Percentiles rank a stretch among this genome's conserved stretches.
phyloP scores from a whole-genome alignment of 2,888 invertebrate genomes.

The Trissonchulus latispiculum region DNA sequence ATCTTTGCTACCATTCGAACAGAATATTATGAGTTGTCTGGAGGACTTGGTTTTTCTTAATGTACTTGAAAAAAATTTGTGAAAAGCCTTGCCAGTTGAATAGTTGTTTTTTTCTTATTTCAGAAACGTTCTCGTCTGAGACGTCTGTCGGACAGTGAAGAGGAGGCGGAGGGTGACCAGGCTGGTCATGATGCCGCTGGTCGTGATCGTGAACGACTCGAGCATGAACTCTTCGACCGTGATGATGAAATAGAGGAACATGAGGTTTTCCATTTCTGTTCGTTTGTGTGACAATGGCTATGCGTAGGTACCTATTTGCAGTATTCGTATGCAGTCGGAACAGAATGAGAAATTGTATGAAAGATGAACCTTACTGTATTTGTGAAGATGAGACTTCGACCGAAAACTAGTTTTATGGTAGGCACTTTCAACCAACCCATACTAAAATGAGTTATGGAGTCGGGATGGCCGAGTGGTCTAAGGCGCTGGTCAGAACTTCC shows the following conservation, averaged over 20 bases:
- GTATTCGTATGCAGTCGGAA: not conserved
- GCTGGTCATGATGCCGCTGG: slow-evolving; percentile 35
- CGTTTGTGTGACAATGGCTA: not conserved
- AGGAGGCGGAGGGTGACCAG: slow-evolving; percentile 44
- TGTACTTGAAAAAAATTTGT: too few species aligned
- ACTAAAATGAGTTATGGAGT: too few species aligned
- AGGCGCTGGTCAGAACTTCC: too few species aligned
- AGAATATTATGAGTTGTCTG: too few species aligned
- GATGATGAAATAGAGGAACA: slow-evolving; percentile 35
- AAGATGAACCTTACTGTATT: not conserved
- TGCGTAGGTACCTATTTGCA: too few species aligned
- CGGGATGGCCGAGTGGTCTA: too few species aligned
- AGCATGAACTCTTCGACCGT: slow-evolving; percentile 44
- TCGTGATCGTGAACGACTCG: slow-evolving; percentile 41
- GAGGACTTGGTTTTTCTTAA: too few species aligned
- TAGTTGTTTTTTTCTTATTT: too few species aligned
- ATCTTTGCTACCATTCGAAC: too few species aligned
- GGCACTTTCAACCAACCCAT: too few species aligned
- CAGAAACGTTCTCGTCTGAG: not conserved
- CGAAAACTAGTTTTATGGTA: too few species aligned
- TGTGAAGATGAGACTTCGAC: not conserved
- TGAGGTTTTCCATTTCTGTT: not conserved
- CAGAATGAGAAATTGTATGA: not conserved
- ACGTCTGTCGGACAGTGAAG: slow-evolving; percentile 26
- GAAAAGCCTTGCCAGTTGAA: too few species aligned